These are phyloP conservation scores for Penaeus indicus DNA, from an alignment of 1,140 invertebrate species.

Conservation along the genomic window DNA sequence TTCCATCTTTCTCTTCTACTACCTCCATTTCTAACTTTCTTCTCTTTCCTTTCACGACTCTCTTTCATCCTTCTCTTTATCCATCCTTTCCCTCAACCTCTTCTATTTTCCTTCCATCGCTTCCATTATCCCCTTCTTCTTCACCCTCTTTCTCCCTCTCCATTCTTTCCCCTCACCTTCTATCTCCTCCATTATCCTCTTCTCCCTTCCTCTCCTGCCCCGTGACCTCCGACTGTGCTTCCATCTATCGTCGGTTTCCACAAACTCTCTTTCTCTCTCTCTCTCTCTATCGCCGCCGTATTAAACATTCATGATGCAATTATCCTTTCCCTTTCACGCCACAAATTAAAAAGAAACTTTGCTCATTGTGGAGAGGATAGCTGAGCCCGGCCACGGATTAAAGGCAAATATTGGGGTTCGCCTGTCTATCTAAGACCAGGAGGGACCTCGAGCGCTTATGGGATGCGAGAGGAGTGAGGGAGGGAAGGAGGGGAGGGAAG, in stretches of 20 bases:
- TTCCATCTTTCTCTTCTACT: background rate
- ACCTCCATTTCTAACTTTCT: background rate
- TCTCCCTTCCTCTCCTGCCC: background rate
- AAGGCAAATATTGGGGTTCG: constrained; percentile 37
- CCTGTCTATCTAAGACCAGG: constrained; percentile 11
- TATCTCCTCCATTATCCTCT: background rate
- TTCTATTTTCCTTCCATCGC: background rate
- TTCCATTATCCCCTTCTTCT: background rate
- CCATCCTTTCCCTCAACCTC: background rate
- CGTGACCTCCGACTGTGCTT: background rate
- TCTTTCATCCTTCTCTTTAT: background rate
- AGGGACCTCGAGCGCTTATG: background rate
- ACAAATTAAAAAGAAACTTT: constrained; percentile 60
- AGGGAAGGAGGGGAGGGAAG: background rate
- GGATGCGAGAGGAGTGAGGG: background rate
- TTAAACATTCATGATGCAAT: constrained; percentile 57
- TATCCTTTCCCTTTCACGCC: constrained; percentile 50
- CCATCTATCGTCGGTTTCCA: background rate
- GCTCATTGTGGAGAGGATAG: constrained; percentile 36
- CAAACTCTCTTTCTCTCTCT: background rate
- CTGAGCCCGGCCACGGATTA: constrained; percentile 24
- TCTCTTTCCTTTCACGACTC: background rate
- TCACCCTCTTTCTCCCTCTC: background rate
- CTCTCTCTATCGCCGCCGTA: constrained; percentile 20
- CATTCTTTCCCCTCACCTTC: background rate